Conservation (phyloP, 2,888 invertebrate genomes). For the Halictus ligatus region DNA sequence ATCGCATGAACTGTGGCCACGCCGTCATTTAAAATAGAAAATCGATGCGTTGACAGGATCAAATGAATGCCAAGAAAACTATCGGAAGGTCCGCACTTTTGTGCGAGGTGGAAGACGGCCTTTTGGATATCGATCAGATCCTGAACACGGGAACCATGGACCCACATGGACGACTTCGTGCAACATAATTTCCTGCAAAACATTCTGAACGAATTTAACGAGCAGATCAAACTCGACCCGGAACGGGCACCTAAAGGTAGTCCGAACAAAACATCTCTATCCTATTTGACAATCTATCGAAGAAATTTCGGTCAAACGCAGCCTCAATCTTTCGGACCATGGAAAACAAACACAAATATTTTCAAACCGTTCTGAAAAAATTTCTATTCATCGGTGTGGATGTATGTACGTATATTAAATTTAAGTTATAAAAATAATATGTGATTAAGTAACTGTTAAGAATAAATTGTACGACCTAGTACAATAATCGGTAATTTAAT, state of each 20-base stretch:
- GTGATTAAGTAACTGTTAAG: too few species aligned
- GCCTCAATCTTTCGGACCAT: too few species aligned
- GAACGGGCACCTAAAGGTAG: conserved; percentile 11
- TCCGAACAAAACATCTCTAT: too few species aligned
- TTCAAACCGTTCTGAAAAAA: too few species aligned
- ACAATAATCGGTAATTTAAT: too few species aligned
- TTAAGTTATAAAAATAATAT: too few species aligned
- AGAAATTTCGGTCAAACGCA: too few species aligned
- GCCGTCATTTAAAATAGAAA: not conserved
- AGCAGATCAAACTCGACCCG: conserved; percentile 31
- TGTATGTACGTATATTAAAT: too few species aligned
- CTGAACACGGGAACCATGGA: conserved; percentile 33
- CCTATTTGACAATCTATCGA: too few species aligned
- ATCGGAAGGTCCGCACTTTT: conserved; percentile 49
- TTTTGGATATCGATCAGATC: conserved; percentile 53
- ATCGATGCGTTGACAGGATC: not conserved
- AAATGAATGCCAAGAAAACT: conserved; percentile 27
- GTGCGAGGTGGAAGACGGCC: conserved; percentile 31
- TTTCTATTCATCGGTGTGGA: too few species aligned
- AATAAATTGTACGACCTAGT: too few species aligned
- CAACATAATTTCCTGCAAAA: conserved; percentile 34
- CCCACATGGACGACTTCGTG: conserved; percentile 37
- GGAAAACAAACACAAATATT: too few species aligned
- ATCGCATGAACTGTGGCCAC: not conserved
- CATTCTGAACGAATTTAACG: conserved; percentile 42